A percentile compares a stretch with the other conserved stretches of the same genome.
Evolutionary conservation across 2,797 vertebrate species (phyloP).

Genomic region (Bovichtus variegatus): DNA sequence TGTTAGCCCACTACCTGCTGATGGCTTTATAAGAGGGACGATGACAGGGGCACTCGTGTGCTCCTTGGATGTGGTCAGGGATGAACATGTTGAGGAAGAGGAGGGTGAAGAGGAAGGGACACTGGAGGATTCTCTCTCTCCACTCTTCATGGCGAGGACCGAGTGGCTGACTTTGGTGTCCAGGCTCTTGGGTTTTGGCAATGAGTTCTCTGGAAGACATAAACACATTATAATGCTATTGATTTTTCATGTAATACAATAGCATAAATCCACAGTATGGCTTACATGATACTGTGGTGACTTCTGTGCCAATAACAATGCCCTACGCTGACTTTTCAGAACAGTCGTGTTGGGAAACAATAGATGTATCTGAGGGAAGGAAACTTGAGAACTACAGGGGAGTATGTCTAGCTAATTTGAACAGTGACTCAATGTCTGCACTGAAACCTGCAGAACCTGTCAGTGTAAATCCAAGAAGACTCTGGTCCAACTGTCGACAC

Average conservation of each 20-base stretch:
- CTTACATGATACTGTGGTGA: conserved; percentile 38
- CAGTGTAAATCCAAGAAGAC: conserved; percentile 24
- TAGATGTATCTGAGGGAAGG: conserved; percentile 57
- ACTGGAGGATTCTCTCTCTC: conserved; percentile 87
- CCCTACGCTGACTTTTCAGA: conserved; percentile 5
- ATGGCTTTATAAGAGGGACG: conserved; percentile 97
- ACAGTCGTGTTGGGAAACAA: conserved; percentile 44
- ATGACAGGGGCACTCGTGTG: conserved; percentile 94
- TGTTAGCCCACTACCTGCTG: conserved; percentile 89
- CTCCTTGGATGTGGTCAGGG: conserved; percentile 88
- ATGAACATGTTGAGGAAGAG: conserved; percentile 86
- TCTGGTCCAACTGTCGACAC: conserved; percentile 28
- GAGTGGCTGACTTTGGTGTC: conserved; percentile 90
- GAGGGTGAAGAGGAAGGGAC: conserved; percentile 84
- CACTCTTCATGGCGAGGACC: conserved; percentile 90
- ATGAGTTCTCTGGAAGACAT: conserved; percentile 92
- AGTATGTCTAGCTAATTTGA: conserved; percentile 34
- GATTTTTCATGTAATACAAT: conserved; percentile 2
- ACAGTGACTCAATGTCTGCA: conserved; percentile 67
- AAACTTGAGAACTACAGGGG: conserved; percentile 56
- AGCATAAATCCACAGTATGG: neutral
- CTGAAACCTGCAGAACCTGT: conserved; percentile 71
- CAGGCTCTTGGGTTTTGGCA: conserved; percentile 92
- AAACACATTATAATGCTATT: neutral
- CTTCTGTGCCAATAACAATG: conserved; percentile 32